phyloP scores from a whole-genome alignment of 2,797 vertebrate species.

The Harpagifer antarcticus region DNA sequence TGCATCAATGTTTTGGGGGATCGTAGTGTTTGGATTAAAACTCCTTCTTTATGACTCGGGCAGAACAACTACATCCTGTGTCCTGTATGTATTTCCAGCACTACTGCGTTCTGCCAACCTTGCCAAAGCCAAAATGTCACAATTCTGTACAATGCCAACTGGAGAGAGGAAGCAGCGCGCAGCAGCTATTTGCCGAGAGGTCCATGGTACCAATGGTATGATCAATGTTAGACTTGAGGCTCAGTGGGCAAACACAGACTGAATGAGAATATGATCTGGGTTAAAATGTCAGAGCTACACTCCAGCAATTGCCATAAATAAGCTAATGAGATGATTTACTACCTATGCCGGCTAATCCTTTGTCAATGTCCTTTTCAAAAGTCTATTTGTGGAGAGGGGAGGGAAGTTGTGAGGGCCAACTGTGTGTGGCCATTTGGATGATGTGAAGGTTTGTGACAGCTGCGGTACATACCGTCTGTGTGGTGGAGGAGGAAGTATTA shows the following conservation, averaged over 20 bases:
- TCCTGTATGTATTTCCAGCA: conserved; percentile 80
- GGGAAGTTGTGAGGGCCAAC: conserved; percentile 83
- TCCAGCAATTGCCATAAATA: conserved; percentile 86
- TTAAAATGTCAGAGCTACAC: conserved; percentile 83
- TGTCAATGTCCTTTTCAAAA: conserved; percentile 89
- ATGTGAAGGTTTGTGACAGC: conserved; percentile 80
- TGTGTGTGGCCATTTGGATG: conserved; percentile 78
- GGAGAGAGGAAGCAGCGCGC: conserved; percentile 92
- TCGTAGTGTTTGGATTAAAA: conserved; percentile 17
- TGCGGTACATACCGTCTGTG: conserved; percentile 72
- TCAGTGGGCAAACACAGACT: conserved; percentile 36
- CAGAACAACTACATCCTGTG: conserved; percentile 56
- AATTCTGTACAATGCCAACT: conserved; percentile 87
- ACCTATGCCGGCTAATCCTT: conserved; percentile 88
- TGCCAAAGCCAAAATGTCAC: conserved; percentile 87
- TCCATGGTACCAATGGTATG: conserved; percentile 91
- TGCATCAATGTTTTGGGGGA: background rate
- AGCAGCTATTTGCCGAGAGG: conserved; percentile 92
- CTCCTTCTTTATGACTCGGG: conserved; percentile 22
- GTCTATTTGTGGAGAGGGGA: conserved; percentile 91
- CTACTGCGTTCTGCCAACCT: conserved; percentile 61
- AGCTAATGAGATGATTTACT: conserved; percentile 82
- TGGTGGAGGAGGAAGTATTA: conserved; percentile 81
- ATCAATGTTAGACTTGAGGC: conserved; percentile 27
- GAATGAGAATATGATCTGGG: conserved; percentile 53